Base-by-base conservation (phyloP, 2,113 vertebrate species). In the Rhagologus leucostigma region DNA sequence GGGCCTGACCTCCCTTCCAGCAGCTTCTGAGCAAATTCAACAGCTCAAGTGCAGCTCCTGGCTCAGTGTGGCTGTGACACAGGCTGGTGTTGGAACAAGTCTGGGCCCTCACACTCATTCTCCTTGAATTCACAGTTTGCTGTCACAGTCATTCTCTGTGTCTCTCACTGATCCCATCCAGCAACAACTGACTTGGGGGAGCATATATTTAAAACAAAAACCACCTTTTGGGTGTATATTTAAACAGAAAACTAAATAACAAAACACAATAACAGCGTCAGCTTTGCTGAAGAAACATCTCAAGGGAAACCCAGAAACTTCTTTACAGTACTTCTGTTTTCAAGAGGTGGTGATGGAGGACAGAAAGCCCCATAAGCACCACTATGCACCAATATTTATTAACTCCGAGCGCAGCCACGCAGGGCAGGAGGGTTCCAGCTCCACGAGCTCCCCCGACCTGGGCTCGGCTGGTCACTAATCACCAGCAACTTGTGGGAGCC, bases 341-440 rank as follows among this genome's bases (percentile, higher is more conserved):
- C 69, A 68, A 8, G 13, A 62, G 37, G 6, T 29, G 63, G 26
- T 32, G 90, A 35, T 1, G 10, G 71, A 85, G 23, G 68, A 57
- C 42, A 70, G 55, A 71, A 53, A 79, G 27, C 3, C 24, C 52
- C 56, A 8, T 6, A 55, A 7, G 21, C 41, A 73, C 50, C 60
- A 42, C 29, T 6, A 7, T 6, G 71, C 67, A 93, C 84, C 46
- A 14, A 0, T 13, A 29, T 20, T 29, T 9, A 42, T 26, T 2
- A 39, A 37, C 32, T 23, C n/a, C 0, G 0, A 60, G 67, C 0
- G 0, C 2, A 46, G 42, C 52, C 10, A 6, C 11, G 6, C 84
- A 37, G 47, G 46, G 44, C 42, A 50, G 84, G 53, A 29, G 21
- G 26, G 24, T 49, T 50, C 62, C 22, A 77, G 69, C 84, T 73